Conservation (phyloP, 1,140 invertebrate species). For the Papilio xuthus region DNA sequence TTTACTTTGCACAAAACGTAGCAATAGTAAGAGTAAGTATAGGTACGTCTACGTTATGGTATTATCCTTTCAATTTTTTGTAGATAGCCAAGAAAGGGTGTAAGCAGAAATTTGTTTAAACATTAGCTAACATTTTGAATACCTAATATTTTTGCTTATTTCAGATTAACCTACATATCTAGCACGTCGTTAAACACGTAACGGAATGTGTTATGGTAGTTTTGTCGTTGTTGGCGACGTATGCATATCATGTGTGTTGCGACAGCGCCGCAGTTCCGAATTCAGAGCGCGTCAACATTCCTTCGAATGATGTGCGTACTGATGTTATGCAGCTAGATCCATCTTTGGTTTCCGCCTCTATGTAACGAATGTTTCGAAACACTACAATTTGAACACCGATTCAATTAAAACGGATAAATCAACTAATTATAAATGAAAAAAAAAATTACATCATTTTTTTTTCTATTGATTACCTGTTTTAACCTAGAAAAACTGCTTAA, state of each 20-base stretch:
- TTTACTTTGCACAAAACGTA: too few species aligned
- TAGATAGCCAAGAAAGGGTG: not conserved
- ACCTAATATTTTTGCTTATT: not conserved
- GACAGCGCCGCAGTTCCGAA: constrained; percentile 8
- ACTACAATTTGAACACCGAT: too few species aligned
- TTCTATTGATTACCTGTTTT: not conserved
- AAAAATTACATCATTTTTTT: not conserved
- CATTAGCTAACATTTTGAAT: not conserved
- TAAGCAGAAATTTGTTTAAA: not conserved
- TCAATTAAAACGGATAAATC: too few species aligned
- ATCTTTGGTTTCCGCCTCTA: constrained; percentile 1
- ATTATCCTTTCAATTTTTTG: not conserved
- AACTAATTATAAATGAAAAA: too few species aligned
- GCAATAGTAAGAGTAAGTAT: too few species aligned
- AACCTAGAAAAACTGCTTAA: too few species aligned
- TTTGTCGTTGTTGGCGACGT: not conserved
- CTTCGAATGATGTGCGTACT: not conserved
- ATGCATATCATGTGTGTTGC: constrained; percentile 7
- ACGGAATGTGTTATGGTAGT: constrained; percentile 14
- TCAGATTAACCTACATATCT: not conserved
- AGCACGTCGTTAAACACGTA: constrained; percentile 8
- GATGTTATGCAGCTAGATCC: not conserved
- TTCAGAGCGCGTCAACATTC: constrained; percentile 15
- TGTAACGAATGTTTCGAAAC: constrained; percentile 13
- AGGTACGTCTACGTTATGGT: too few species aligned